Evolutionary conservation across 2,797 vertebrate genomes (phyloP), one percentile per base, ranked within the genome.

Genomic region (Alauda arvensis): DNA sequence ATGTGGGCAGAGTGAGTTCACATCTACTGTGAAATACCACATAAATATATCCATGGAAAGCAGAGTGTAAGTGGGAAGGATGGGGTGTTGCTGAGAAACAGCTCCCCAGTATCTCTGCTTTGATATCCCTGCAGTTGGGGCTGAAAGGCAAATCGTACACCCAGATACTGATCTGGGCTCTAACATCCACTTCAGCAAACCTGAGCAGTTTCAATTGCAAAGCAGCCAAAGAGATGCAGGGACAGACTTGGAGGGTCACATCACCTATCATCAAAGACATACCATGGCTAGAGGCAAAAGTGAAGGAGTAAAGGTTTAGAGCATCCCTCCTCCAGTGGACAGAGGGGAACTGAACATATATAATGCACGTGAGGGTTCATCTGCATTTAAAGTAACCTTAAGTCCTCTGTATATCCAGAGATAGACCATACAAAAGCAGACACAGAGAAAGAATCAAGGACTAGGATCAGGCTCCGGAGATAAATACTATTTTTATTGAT

Each of bases 61-160:
- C 85, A 91, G 87, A 88, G 93, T 60, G 61, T 74, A 89, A 94
- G 91, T 93, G 85, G 93, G 93, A 89, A 95, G 89, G 56, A 49
- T 81, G 85, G 77, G 87, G 75, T 89, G 91, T 91, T 94, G 93
- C 93, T 90, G 93, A 91, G 94, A 89, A 88, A 89, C 87, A 81
- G 29, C 48, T 85, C 80, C 80, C 87, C 88, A 62, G 67, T 78
- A 90, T 59, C 42, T 79, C 68, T 68, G 33, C 51, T 86, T 55
- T 21, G 31, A 45, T 88, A 83, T 48, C 6, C 0, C 31, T 7
- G 10, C 28, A 25, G 37, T 56, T 87, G 45, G 13, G 43, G 16
- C 37, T 89, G 61, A 77, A 76, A 83, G n/a, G n/a, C 28, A 76
- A 71, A 72, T 18, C 14, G 7, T 7, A 28, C 8, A 15, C 12